Evolutionary conservation across 2,888 invertebrate genomes (phyloP).

Genomic region (Mythimna vitellina): DNA sequence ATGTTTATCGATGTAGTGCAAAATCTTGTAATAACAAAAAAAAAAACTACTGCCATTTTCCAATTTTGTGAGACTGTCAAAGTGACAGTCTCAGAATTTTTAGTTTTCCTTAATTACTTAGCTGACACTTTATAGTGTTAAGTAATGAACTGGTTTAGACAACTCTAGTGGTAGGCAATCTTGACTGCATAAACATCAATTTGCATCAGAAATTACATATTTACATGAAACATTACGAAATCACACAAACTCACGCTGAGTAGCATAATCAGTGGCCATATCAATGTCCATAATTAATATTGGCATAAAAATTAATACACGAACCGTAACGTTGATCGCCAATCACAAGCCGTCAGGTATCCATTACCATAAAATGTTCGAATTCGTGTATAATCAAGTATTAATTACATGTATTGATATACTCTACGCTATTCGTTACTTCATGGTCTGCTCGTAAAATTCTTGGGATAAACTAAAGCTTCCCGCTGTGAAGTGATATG

Average conservation of each 20-base stretch:
- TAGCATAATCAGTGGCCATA: slow-evolving; percentile 12
- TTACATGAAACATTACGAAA: slow-evolving; percentile 19
- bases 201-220: slow-evolving; percentile 24
- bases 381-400: slow-evolving; percentile 41
- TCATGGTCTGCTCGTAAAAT: slow-evolving; percentile 42
- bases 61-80: background rate
- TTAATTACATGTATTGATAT: slow-evolving; percentile 50
- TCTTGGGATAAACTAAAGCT: slow-evolving; percentile 31
- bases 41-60: too few relatives aligned
- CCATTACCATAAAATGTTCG: slow-evolving; percentile 53
- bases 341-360: slow-evolving; percentile 22
- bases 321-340: slow-evolving; percentile 18
- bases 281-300: slow-evolving; percentile 27
- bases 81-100: too few relatives aligned
- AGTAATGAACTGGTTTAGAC: background rate
- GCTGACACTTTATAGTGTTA: background rate
- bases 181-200: slow-evolving; percentile 25
- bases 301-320: slow-evolving; percentile 46
- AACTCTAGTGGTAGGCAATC: background rate
- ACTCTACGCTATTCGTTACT: slow-evolving; percentile 25
- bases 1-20: slow-evolving; percentile 7
- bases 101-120: too few relatives aligned
- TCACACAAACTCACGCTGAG: slow-evolving; percentile 17
- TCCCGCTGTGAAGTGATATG: slow-evolving; percentile 35
- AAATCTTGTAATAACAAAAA: too few relatives aligned